Conservation (phyloP, 2,888 invertebrate species). For the Rhogogaster chlorosoma region DNA sequence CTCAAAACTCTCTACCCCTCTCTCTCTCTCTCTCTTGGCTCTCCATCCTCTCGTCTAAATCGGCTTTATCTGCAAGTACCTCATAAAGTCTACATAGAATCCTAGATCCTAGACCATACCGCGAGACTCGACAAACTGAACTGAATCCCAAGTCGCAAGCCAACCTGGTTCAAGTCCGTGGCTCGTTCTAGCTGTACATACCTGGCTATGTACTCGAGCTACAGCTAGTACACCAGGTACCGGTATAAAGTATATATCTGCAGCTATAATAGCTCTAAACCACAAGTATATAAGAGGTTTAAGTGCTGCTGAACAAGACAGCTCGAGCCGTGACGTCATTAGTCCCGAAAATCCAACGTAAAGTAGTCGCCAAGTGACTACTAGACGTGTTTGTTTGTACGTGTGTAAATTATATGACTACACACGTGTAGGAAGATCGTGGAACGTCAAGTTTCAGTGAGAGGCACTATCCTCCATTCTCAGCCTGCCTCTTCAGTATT, state of each 20-base stretch:
- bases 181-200: not conserved
- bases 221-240: not conserved
- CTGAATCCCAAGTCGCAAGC: not conserved
- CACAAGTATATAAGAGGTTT: slow-evolving; percentile 35
- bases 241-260: not conserved
- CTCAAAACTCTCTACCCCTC: not conserved
- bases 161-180: not conserved
- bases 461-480: slow-evolving; percentile 30
- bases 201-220: not conserved
- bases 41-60: not conserved
- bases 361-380: not conserved
- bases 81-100: not conserved
- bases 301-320: slow-evolving; percentile 32
- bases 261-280: not conserved
- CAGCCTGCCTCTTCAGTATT: not conserved
- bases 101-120: not conserved
- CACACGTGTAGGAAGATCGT: not conserved
- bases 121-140: not conserved
- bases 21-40: not conserved
- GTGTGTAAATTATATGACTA: not conserved
- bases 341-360: slow-evolving; percentile 15
- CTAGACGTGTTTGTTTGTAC: not conserved
- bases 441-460: slow-evolving; percentile 4
- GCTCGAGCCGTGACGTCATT: slow-evolving; percentile 32
- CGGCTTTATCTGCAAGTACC: slow-evolving; percentile 15